Conservation (phyloP, 64 coral and sea anemone species). For the Montipora cactus region DNA sequence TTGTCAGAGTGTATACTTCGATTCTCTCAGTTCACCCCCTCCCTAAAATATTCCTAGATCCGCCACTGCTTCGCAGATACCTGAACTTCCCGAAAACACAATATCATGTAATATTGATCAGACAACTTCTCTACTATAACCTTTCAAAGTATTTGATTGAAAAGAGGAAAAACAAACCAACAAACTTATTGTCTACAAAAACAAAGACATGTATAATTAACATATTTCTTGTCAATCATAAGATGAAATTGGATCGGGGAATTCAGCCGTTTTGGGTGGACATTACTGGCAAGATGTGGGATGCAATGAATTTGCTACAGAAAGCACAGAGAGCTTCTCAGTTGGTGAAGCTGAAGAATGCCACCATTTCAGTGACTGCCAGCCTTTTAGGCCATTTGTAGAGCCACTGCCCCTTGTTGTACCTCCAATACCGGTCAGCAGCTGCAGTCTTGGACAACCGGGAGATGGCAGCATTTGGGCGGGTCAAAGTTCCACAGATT, state of each 20-base stretch:
- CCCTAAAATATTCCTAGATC: no score
- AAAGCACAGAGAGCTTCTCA: background rate
- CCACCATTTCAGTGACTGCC: constrained; percentile 6
- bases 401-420: constrained; percentile 29
- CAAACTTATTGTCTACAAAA: no score
- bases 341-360: constrained; percentile 9
- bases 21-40: no score
- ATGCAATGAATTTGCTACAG: background rate
- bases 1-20: no score
- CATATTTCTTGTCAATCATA: background rate
- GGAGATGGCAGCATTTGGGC: constrained; percentile 2
- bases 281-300: constrained; percentile 43
- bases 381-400: constrained; percentile 22
- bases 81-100: no score
- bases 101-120: no score
- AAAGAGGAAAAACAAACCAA: no score
- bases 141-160: no score
- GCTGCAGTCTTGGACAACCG: constrained; percentile 21
- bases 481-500: constrained; percentile 8
- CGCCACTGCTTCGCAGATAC: no score
- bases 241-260: constrained; percentile 48
- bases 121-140: no score
- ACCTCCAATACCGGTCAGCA: background rate
- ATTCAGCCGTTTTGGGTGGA: background rate
- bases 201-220: no score